Percentiles rank a stretch among this genome's conserved stretches.
These are phyloP conservation scores for Meles meles DNA, from an alignment of 2,113 vertebrate species.

Conservation along the genomic window DNA sequence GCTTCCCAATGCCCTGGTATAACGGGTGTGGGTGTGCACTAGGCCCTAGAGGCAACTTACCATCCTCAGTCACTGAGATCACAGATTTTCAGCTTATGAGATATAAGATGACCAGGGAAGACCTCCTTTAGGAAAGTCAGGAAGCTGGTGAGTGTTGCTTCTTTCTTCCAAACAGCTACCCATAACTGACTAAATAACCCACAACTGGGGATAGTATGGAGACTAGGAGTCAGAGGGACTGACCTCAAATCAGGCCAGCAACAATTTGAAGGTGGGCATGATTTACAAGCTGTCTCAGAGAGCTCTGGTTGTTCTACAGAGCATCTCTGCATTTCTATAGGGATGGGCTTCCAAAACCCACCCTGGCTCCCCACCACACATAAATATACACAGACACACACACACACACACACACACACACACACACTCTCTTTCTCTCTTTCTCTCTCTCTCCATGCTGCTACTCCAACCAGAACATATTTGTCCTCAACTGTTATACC, in stretches of 20 bases:
- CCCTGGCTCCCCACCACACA: background rate
- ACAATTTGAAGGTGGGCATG: background rate
- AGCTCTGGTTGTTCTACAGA: background rate
- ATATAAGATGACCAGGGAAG: background rate
- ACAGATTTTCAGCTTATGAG: too few species aligned
- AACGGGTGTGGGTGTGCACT: background rate
- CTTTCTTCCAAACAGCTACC: background rate
- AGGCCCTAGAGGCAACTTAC: accelerated
- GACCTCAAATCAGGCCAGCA: background rate
- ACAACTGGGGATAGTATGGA: background rate
- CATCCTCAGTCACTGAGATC: background rate
- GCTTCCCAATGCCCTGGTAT: too few species aligned
- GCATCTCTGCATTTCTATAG: too few species aligned
- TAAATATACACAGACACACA: background rate
- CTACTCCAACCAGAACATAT: too few species aligned
- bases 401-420: too few species aligned
- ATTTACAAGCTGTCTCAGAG: background rate
- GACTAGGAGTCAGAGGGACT: too few species aligned
- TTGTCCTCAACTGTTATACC: background rate
- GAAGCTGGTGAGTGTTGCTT: background rate
- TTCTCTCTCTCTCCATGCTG: background rate
- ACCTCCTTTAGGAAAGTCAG: background rate
- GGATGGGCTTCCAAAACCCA: accelerated
- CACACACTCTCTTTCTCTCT: too few species aligned
- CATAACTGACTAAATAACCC: background rate